Evolutionary conservation across 2,113 vertebrate species (phyloP), one percentile per base, ranked within the genome.

Genomic region (Nycticebus coucang): DNA sequence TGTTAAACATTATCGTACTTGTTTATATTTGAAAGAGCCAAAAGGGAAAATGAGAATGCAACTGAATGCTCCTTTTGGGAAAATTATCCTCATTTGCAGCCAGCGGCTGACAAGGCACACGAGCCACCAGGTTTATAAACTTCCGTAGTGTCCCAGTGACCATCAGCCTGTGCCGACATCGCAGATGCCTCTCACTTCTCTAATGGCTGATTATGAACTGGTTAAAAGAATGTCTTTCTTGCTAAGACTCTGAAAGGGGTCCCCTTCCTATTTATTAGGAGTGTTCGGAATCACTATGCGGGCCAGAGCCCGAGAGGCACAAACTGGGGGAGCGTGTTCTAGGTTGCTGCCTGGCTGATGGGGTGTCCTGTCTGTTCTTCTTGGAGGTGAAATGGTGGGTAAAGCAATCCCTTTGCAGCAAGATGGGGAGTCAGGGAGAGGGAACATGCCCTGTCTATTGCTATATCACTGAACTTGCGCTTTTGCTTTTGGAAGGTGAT

Each of bases 21-120:
- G 96, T 97, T 98, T 98, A 60, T 97, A 94, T 98, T 98, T 97
- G 96, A 91, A 98, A 97, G 97, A 98, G 97, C 97, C 97, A 96
- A 77, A 97, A 97, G 97, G 97, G 97, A 97, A 95, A 96, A 87
- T 93, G 97, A 97, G 97, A 96, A 91, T 95, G 94, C 97, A 97
- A 93, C 77, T 93, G 92, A 98, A 97, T 98, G 80, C 95, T 97
- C 94, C 94, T 4, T 97, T 98, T 96, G 96, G 97, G 94, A 96
- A 93, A 96, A 96, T 98, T 96, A 98, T 79, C 96, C 82, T 95
- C 92, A 30, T 97, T 97, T 97, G 92, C 97, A 97, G 95, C 96
- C 97, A 97, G 95, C 26, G 82, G 94, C 89, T 98, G 91, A 97
- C 91, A 87, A 96, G 96, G 95, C 95, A 88, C 89, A 57, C 26